Conservation (phyloP, 2,113 vertebrate species). For the Plectropomus leopardus region DNA sequence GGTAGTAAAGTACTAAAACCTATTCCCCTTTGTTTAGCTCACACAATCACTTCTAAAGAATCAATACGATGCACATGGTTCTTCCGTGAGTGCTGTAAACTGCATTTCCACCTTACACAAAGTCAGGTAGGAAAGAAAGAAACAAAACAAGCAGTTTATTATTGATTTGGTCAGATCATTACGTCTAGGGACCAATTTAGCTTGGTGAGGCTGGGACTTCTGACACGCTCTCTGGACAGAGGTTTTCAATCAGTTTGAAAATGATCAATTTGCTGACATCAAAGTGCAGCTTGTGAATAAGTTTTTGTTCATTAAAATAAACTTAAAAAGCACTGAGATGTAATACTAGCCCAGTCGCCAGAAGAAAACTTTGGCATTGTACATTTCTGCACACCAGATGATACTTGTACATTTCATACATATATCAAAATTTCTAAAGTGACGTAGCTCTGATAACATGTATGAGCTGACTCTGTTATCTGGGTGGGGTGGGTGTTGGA, state of each 20-base stretch:
- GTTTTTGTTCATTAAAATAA: conserved; percentile 25
- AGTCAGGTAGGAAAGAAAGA: conserved; percentile 22
- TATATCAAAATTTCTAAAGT: too few relatives aligned
- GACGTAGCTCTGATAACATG: too few relatives aligned
- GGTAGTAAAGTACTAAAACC: conserved; percentile 10
- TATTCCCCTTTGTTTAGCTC: conserved; percentile 35
- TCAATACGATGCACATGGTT: conserved; percentile 37
- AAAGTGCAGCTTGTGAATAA: conserved; percentile 15
- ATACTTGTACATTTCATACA: too few relatives aligned
- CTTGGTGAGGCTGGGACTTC: conserved; percentile 1
- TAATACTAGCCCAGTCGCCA: background rate
- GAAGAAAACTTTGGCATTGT: too few relatives aligned
- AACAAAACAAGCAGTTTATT: conserved; percentile 32
- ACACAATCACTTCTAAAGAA: conserved; percentile 29
- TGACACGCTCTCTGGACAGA: background rate
- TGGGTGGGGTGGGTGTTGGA: too few relatives aligned
- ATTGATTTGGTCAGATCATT: conserved; percentile 57
- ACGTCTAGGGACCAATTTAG: conserved; percentile 51
- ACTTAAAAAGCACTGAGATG: conserved; percentile 21
- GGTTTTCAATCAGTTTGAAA: background rate
- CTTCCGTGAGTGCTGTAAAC: background rate
- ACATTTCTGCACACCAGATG: too few relatives aligned
- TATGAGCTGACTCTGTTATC: too few relatives aligned
- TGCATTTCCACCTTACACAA: conserved; percentile 2
- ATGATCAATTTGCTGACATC: conserved; percentile 2